phyloP scores from a whole-genome alignment of 2,888 invertebrate genomes.

The Luperina testacea region DNA sequence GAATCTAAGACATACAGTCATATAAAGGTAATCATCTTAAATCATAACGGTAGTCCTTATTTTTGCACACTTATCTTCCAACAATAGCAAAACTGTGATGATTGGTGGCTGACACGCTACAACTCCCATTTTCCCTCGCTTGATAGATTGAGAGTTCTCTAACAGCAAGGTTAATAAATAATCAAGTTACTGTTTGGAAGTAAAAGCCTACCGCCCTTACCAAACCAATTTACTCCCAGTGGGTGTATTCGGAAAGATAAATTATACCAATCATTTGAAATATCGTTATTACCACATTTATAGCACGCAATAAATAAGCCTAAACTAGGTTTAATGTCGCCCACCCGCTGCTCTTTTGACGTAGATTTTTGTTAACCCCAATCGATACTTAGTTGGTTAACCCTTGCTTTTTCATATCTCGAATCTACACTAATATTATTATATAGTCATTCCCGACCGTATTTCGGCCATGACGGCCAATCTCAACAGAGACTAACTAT shows the following conservation, averaged over 20 bases:
- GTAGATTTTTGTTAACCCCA: conserved; percentile 47
- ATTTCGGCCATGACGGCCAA: too few relatives aligned
- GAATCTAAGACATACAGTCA: not conserved
- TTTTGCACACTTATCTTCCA: not conserved
- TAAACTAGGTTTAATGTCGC: conserved; percentile 56
- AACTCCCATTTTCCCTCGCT: conserved; percentile 19
- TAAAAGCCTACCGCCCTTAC: conserved; percentile 66
- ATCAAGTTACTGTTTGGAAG: conserved; percentile 48
- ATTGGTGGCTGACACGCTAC: conserved; percentile 15
- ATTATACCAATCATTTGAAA: conserved; percentile 73
- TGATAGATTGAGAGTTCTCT: conserved; percentile 39
- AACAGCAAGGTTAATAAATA: conserved; percentile 47
- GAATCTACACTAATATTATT: not conserved
- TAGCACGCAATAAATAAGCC: conserved; percentile 64
- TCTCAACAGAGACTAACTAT: too few relatives aligned
- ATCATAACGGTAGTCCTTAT: not conserved
- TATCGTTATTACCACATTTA: conserved; percentile 69
- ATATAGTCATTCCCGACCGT: too few relatives aligned
- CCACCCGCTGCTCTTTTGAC: conserved; percentile 46
- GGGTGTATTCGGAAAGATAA: conserved; percentile 66
- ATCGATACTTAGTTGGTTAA: conserved; percentile 22
- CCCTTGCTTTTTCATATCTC: conserved; percentile 11
- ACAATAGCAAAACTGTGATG: conserved; percentile 8
- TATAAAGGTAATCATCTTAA: not conserved
- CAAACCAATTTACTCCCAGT: conserved; percentile 69